Evolutionary conservation across 2,888 invertebrate genomes (phyloP), one percentile per base, ranked within the genome.

Genomic region (Pachycephus smyrnensis): DNA sequence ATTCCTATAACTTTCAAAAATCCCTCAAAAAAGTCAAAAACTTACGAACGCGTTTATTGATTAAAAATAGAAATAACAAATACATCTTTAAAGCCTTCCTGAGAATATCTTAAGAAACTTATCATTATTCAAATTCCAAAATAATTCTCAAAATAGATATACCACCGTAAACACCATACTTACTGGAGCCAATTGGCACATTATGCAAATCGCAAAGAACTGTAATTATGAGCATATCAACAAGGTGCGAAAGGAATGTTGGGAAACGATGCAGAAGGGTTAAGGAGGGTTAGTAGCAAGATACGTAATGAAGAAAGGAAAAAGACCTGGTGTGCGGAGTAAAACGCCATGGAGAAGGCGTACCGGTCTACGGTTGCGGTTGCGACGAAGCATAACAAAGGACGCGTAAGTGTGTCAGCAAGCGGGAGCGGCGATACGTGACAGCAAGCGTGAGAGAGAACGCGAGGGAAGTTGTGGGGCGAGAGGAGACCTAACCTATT

Each of bases 341-440:
- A 55, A 55, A 55, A 55, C 55, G 15, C 55, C 55, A 55, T 55
- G 37, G 37, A 33, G 36, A 33, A 74, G 37, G 74, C 37, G 55
- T 55, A 55, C 55, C 23, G 55, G 55, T 55, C 55, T 30, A 33
- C 74, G 35, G 74, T 33, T 74, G 74, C 32, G 74, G 74, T 36
- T 36, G 74, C 74, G 74, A 36, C 74, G 74, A 74, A 74, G 74
- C 74, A 74, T 74, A 74, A 74, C 74, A 74, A 74, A 36, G 74
- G 37, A 35, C 74, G 74, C 33, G 74, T 74, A 74, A 74, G 74
- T 74, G 74, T 74, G 74, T 74, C 74, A 74, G 71, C 33, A 30
- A 36, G n/a, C 74, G 74, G 33, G 74, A 73, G 74, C 74, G 74
- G 35, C 36, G 74, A 73, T 73, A 73, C 74, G 74, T 73, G 74